Percentiles rank a stretch among this genome's conserved stretches.
Evolutionary conservation across 2,113 vertebrate species (phyloP).

Genomic region (Stegastes partitus): DNA sequence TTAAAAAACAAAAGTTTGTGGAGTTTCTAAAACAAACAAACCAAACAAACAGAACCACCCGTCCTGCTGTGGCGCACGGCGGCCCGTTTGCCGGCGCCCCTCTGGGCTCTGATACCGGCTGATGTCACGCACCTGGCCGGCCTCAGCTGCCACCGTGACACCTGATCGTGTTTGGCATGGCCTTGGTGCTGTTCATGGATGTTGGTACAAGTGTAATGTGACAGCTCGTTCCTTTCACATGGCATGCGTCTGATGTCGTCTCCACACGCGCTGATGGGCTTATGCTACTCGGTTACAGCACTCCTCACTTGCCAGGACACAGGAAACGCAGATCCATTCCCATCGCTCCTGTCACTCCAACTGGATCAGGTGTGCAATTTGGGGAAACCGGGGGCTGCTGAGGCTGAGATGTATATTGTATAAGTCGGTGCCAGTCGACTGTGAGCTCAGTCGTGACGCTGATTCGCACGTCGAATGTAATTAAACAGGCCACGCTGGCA

Average conservation of each 20-base stretch:
- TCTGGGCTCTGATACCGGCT: slow-evolving; percentile 42
- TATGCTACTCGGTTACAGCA: slow-evolving; percentile 71
- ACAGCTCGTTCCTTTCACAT: slow-evolving; percentile 82
- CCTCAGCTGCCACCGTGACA: slow-evolving; percentile 68
- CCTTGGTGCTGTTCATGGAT: slow-evolving; percentile 77
- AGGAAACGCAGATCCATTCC: slow-evolving; percentile 39
- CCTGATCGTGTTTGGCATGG: slow-evolving; percentile 78
- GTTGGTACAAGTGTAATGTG: slow-evolving; percentile 85
- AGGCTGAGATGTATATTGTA: neutral
- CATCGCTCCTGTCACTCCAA: slow-evolving; percentile 45
- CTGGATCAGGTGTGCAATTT: slow-evolving; percentile 44
- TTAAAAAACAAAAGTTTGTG: too few species aligned
- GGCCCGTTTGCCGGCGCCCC: slow-evolving; percentile 42
- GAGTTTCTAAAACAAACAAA: too few species aligned
- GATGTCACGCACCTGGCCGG: slow-evolving; percentile 62
- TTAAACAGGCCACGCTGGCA: neutral
- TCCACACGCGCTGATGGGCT: slow-evolving; percentile 50
- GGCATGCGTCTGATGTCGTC: slow-evolving; percentile 68
- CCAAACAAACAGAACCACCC: too few species aligned
- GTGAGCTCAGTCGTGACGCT: neutral
- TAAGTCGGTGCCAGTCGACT: neutral
- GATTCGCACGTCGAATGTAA: slow-evolving; percentile 4
- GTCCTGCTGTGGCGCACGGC: slow-evolving; percentile 15
- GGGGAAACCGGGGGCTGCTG: neutral
- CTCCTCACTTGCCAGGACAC: slow-evolving; percentile 48